These are phyloP conservation scores for Diplodus sargus DNA, from an alignment of 2,797 vertebrate genomes.

Conservation along the genomic window DNA sequence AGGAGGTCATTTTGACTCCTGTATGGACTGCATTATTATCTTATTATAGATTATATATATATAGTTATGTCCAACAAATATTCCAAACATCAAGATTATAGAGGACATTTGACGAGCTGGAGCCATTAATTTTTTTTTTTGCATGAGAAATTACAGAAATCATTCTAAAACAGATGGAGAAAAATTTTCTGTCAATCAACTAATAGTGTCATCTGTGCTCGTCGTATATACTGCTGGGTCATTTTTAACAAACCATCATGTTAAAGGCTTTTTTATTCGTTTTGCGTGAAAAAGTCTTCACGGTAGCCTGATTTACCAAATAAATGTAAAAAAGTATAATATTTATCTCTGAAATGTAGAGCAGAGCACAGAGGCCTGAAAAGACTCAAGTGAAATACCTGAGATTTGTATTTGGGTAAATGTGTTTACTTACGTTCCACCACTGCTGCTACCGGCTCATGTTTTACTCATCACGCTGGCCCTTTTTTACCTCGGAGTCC, in stretches of 20 bases:
- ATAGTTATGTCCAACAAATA: too few relatives aligned
- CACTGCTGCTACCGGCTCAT: not conserved
- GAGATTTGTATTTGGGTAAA: not conserved
- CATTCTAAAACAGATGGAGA: not conserved
- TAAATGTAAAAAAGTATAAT: not conserved
- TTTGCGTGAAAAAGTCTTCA: not conserved
- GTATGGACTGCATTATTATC: too few relatives aligned
- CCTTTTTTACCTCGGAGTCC: not conserved
- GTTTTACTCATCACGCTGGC: not conserved
- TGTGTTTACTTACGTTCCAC: not conserved
- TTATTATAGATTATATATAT: too few relatives aligned
- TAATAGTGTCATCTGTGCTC: not conserved
- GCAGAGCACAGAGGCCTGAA: not conserved
- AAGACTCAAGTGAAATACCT: not conserved
- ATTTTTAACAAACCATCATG: not conserved
- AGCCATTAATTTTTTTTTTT: too few relatives aligned
- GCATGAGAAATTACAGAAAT: too few relatives aligned
- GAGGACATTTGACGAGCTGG: too few relatives aligned
- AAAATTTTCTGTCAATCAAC: not conserved
- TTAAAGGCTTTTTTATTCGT: not conserved
- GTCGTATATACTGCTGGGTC: not conserved
- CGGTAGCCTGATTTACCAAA: not conserved
- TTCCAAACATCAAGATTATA: too few relatives aligned
- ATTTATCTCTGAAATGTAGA: not conserved
- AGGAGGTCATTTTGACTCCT: too few relatives aligned